Conservation (phyloP, 1,140 invertebrate genomes). For the Limonius californicus region DNA sequence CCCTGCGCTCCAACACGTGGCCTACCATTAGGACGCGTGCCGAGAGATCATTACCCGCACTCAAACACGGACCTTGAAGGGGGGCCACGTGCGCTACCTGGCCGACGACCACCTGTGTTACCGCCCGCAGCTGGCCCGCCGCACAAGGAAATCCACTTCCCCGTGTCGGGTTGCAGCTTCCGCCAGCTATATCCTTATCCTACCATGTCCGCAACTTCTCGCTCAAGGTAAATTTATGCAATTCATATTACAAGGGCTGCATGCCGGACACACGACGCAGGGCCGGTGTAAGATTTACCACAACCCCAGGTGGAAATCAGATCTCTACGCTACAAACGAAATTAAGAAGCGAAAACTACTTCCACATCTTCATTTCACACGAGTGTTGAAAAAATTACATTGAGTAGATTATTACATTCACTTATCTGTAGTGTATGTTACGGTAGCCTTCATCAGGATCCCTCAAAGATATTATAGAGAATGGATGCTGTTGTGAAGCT, state of each 20-base stretch:
- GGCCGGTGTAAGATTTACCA: no score
- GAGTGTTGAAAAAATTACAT: no score
- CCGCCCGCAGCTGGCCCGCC: conserved; percentile 29
- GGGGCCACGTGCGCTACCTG: conserved; percentile 31
- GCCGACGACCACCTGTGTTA: conserved; percentile 36
- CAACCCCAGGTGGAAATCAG: no score
- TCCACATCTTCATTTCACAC: no score
- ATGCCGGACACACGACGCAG: no score
- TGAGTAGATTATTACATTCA: no score
- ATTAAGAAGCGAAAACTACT: no score
- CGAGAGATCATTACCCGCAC: conserved; percentile 29
- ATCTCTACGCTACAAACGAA: no score
- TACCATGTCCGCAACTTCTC: background rate
- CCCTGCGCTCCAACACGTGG: conserved; percentile 39
- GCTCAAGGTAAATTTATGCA: conserved; percentile 14
- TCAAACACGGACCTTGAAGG: conserved; percentile 15
- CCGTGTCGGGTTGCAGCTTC: conserved; percentile 26
- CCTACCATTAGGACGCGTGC: conserved; percentile 35
- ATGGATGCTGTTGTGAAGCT: no score
- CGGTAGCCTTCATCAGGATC: no score
- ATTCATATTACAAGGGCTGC: conserved; percentile 11
- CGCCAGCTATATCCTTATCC: conserved; percentile 1
- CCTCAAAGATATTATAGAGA: no score
- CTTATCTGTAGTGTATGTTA: no score
- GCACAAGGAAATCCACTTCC: conserved; percentile 27